Conservation (phyloP, 2,797 vertebrate genomes). For the Aulostomus chinensis region DNA sequence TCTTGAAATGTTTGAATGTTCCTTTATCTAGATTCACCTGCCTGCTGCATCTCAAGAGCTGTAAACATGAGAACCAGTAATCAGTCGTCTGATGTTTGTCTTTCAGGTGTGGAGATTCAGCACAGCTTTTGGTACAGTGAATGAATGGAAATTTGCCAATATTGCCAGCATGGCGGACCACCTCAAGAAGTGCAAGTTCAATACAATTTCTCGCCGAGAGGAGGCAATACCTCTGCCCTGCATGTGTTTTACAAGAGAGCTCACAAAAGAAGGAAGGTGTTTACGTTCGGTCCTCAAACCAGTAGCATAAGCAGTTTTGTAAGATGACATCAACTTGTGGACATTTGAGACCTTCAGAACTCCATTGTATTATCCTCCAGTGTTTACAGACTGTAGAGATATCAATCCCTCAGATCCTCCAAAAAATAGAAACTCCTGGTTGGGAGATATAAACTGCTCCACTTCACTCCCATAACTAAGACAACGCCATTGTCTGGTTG, state of each 20-base stretch:
- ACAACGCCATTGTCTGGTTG: slow-evolving; percentile 9
- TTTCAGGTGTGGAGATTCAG: slow-evolving; percentile 96
- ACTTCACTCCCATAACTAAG: slow-evolving; percentile 3
- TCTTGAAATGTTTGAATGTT: no score
- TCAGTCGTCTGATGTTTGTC: background rate
- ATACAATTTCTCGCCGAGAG: slow-evolving; percentile 87
- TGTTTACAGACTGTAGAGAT: slow-evolving; percentile 59
- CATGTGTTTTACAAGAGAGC: slow-evolving; percentile 98
- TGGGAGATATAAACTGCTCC: background rate
- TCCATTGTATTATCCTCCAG: slow-evolving; percentile 22
- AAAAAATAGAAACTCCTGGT: slow-evolving; percentile 7
- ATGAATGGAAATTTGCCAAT: slow-evolving; percentile 98
- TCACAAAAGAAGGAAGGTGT: slow-evolving; percentile 94
- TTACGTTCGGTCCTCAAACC: slow-evolving; percentile 96
- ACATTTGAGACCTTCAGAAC: slow-evolving; percentile 40
- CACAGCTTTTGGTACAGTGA: slow-evolving; percentile 96
- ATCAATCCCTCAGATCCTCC: slow-evolving; percentile 19
- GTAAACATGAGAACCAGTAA: no score
- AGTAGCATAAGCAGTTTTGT: slow-evolving; percentile 82
- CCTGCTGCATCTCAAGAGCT: no score
- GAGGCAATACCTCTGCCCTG: slow-evolving; percentile 95
- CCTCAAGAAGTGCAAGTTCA: slow-evolving; percentile 96
- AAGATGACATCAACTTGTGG: slow-evolving; percentile 1
- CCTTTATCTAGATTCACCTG: no score
- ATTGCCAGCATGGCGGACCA: slow-evolving; percentile 99